These are phyloP conservation scores for Promerops cafer DNA, from an alignment of 2,113 vertebrate genomes.

Conservation along the genomic window DNA sequence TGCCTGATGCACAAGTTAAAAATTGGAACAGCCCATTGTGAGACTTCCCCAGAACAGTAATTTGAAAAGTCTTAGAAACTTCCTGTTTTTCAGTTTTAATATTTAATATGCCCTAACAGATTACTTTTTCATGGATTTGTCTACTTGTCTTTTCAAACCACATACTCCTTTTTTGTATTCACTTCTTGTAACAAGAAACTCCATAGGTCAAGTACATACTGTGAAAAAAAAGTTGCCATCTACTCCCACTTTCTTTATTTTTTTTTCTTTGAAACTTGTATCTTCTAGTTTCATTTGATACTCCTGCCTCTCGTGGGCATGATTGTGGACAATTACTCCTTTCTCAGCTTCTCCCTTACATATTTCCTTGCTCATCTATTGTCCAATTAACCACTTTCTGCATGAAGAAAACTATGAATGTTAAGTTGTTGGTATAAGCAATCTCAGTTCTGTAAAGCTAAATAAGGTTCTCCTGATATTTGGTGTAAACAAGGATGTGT, in stretches of 20 bases:
- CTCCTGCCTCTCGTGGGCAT: background rate
- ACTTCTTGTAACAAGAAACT: background rate
- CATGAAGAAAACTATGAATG: background rate
- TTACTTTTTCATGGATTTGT: background rate
- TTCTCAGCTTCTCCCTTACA: background rate
- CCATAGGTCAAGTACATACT: background rate
- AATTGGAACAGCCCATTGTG: background rate
- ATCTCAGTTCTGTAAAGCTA: background rate
- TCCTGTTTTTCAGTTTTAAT: background rate
- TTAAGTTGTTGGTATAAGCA: background rate
- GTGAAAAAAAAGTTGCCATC: background rate
- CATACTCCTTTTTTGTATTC: background rate
- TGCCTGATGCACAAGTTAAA: background rate
- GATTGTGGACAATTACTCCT: background rate
- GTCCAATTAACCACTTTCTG: background rate
- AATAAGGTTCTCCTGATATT: background rate
- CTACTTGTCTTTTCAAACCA: background rate
- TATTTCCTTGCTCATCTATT: background rate
- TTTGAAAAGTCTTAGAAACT: background rate
- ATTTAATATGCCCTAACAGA: background rate
- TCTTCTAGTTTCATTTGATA: background rate
- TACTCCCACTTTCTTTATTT: rapidly evolving
- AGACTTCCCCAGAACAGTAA: background rate
- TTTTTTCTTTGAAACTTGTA: background rate
- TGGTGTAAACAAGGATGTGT: background rate